A percentile compares a stretch with the other conserved stretches of the same genome.
phyloP scores from a whole-genome alignment of 2,113 vertebrate genomes.

The Myrmecophaga tridactyla region DNA sequence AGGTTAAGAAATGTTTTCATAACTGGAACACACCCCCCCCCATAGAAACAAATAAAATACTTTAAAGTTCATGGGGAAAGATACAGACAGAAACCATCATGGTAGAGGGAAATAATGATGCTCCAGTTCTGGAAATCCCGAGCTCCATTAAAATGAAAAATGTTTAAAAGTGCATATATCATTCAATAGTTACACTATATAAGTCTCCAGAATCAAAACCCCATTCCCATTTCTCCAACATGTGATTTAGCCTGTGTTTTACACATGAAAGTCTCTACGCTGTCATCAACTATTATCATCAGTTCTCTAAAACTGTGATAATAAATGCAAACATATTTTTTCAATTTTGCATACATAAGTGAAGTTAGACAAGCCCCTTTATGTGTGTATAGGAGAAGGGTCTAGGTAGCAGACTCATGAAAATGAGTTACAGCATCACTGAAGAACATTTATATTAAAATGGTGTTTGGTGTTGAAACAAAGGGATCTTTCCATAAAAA shows the following conservation, averaged over 20 bases:
- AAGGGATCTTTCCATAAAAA: not conserved
- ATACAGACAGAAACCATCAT: not conserved
- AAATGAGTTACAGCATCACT: not conserved
- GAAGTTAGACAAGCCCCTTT: not conserved
- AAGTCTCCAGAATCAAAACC: not conserved
- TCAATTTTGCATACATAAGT: not conserved
- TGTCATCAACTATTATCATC: not conserved
- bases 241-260: constrained; percentile 33
- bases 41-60: not conserved
- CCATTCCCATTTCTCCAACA: not conserved
- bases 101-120: not conserved
- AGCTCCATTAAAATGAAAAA: constrained; percentile 2
- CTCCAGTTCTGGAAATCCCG: not conserved
- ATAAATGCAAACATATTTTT: not conserved
- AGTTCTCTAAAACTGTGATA: not conserved
- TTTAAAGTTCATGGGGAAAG: not conserved
- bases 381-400: not conserved
- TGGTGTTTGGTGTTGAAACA: not conserved
- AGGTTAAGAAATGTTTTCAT: not conserved
- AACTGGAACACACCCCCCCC: not conserved
- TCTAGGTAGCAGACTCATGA: not conserved
- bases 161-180: not conserved
- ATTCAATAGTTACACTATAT: not conserved
- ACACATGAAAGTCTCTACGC: not conserved
- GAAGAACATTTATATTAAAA: not conserved